Conservation (phyloP, 2,888 invertebrate species). For the Koerneria pararmatus region DNA sequence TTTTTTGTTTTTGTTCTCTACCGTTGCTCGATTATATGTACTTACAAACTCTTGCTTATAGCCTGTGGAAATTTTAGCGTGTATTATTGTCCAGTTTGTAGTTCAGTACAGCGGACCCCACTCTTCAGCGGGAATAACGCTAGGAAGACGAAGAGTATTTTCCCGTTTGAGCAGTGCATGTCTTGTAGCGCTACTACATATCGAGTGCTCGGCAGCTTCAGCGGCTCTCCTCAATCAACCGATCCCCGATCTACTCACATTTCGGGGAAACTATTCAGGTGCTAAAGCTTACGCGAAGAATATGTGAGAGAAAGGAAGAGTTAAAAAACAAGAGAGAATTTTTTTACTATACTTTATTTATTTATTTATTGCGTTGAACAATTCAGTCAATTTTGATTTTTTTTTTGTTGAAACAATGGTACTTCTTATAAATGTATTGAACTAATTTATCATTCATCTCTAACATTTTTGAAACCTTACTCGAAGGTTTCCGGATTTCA, state of each 20-base stretch:
- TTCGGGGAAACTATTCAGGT: conserved; percentile 55
- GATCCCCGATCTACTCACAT: conserved; percentile 59
- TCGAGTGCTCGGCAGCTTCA: conserved; percentile 80
- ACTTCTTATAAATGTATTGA: background rate
- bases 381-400: too few relatives aligned
- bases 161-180: too few relatives aligned
- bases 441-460: too few relatives aligned
- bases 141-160: background rate
- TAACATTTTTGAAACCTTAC: background rate
- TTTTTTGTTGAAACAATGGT: background rate
- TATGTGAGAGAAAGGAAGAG: too few relatives aligned
- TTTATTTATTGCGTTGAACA: background rate
- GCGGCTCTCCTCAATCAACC: conserved; percentile 53
- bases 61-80: too few relatives aligned
- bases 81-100: too few relatives aligned
- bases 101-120: too few relatives aligned
- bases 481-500: conserved; percentile 39
- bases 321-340: too few relatives aligned
- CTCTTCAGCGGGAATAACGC: too few relatives aligned
- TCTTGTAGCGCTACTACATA: conserved; percentile 81
- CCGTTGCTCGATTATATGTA: too few relatives aligned
- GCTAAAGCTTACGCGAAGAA: background rate
- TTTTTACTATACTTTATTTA: background rate
- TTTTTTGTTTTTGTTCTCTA: too few relatives aligned
- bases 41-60: too few relatives aligned